Conservation (phyloP, 1,140 invertebrate genomes). For the Aricia agestis region DNA sequence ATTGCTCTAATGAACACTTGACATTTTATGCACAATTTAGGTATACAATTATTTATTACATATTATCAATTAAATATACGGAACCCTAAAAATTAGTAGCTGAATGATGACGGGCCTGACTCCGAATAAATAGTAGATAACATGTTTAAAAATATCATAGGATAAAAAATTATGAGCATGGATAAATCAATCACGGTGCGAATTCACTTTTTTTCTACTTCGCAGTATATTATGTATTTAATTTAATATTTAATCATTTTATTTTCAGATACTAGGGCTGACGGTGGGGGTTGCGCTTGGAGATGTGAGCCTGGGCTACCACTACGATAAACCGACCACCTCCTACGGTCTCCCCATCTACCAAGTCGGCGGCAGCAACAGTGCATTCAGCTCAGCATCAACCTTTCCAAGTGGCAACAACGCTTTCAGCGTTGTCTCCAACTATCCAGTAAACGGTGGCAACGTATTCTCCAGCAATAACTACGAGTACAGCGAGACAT, state of each 20-base stretch:
- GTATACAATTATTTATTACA: too few relatives aligned
- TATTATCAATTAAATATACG: too few relatives aligned
- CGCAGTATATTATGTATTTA: too few relatives aligned
- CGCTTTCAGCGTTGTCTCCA: background rate
- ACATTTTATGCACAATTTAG: too few relatives aligned
- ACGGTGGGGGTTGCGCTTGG: conserved; percentile 40
- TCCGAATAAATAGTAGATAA: too few relatives aligned
- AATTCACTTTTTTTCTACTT: too few relatives aligned
- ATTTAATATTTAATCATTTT: conserved; percentile 18
- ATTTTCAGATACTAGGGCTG: conserved; percentile 48
- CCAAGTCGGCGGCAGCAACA: conserved; percentile 31
- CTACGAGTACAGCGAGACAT: background rate
- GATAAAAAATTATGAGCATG: too few relatives aligned
- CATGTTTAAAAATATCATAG: too few relatives aligned
- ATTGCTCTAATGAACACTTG: too few relatives aligned
- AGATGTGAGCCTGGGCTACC: conserved; percentile 51
- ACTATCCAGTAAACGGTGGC: background rate
- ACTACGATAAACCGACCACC: conserved; percentile 52
- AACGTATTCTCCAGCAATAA: conserved; percentile 8
- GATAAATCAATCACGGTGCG: too few relatives aligned
- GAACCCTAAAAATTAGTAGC: too few relatives aligned
- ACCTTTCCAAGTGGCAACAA: conserved; percentile 19
- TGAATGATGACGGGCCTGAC: too few relatives aligned
- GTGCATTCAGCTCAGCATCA: conserved; percentile 24
- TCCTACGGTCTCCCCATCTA: conserved; percentile 50